Evolutionary conservation across 2,797 vertebrate genomes (phyloP), one percentile per base, ranked within the genome.

Genomic region (Tamandua tetradactyla): DNA sequence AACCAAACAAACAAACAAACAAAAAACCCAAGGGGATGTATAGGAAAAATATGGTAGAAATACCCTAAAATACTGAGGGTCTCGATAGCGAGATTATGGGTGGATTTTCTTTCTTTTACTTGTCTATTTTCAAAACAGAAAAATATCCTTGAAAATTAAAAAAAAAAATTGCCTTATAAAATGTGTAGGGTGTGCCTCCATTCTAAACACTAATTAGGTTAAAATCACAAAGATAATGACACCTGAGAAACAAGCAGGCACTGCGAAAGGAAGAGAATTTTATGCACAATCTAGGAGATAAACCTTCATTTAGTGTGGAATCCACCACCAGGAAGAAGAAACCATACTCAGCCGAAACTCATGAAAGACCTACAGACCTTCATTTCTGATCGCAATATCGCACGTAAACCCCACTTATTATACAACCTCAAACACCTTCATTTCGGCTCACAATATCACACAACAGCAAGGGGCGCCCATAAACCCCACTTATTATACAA

Each of bases 1-100:
- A 89, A 89, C 89, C 42, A 89, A 49, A 30, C 84, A 94, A 93
- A n/a, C n/a, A n/a, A n/a, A n/a, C n/a, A n/a, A n/a, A 69, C 17
- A 27, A 13, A 71, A 72, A 44, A 71, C 13, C 23, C 14, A 40
- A 27, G 40, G 3, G 11, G 22, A 37, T 74, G 40, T 42, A 44
- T 2, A 91, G 72, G 47, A 90, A n/a, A 96, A 94, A 72, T 32
- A 92, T 2, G 80, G n/a, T 32, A 79, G 59, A 92, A 74, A 88
- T 62, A 85, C 4, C 5, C 37, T 0, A 7, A 82, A 89, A 40
- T 47, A n/a, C 7, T 72, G 32, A 84, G 42, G 18, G 18, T 89
- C 66, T 74, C 42, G 13, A 52, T 5, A 52, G 13, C 81, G 87
- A 88, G 35, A 75, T 62, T 55, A 59, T 7, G 35, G 35, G 40